Percentiles rank a stretch among this genome's conserved stretches.
phyloP scores from a whole-genome alignment of 2,797 vertebrate species.

The Anguilla anguilla region DNA sequence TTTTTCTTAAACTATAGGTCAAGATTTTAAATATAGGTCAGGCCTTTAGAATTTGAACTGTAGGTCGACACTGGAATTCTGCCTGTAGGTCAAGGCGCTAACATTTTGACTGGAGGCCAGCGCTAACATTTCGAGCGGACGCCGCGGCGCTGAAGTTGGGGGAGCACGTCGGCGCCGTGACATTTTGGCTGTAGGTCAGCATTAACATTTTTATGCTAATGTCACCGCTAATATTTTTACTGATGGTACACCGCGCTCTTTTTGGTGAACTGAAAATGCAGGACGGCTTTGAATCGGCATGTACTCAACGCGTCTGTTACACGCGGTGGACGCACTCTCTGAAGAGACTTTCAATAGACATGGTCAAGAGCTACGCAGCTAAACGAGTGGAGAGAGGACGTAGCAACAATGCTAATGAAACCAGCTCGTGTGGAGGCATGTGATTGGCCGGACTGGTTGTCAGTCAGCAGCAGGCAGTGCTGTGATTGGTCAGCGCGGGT shows the following conservation, averaged over 20 bases:
- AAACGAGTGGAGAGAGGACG: too few relatives aligned
- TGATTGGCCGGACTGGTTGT: background rate
- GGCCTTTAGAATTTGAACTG: background rate
- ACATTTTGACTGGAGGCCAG: background rate
- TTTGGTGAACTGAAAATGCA: background rate
- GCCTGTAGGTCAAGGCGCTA: background rate
- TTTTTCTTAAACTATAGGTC: background rate
- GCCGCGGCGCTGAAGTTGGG: background rate
- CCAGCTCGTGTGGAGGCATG: background rate
- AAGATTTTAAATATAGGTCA: background rate
- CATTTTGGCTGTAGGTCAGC: background rate
- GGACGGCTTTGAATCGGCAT: background rate
- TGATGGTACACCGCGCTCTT: background rate
- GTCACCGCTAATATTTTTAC: background rate
- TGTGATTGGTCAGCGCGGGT: conserved; percentile 8
- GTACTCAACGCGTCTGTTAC: background rate
- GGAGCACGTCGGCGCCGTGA: background rate
- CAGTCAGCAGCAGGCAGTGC: background rate
- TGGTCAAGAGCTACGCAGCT: too few relatives aligned
- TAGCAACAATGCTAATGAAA: background rate
- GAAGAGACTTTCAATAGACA: background rate
- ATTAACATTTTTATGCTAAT: conserved; percentile 1
- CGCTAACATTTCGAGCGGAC: background rate
- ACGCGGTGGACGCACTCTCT: background rate
- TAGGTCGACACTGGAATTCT: background rate